Conservation (phyloP, 1,140 invertebrate genomes). For the Heliconius melpomene region DNA sequence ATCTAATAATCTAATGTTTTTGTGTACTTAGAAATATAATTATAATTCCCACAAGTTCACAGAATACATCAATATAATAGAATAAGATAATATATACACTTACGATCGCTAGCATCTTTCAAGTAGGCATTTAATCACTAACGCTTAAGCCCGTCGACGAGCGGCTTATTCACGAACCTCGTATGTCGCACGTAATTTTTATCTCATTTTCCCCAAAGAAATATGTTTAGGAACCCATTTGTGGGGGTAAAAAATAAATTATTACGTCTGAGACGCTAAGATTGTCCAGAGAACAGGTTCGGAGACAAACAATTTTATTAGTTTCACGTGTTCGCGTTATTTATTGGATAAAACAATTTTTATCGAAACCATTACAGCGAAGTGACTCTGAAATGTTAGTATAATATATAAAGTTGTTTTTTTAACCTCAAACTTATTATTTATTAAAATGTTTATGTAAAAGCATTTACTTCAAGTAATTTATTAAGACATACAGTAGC, state of each 20-base stretch:
- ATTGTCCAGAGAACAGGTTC: conserved; percentile 31
- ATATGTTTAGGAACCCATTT: conserved; percentile 30
- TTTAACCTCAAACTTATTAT: too few relatives aligned
- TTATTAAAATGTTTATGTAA: too few relatives aligned
- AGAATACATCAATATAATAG: neutral
- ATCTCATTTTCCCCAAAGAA: conserved; percentile 27
- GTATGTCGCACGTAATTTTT: conserved; percentile 28
- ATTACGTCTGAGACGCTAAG: conserved; percentile 22
- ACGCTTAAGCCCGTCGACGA: neutral
- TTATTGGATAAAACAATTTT: conserved; percentile 14
- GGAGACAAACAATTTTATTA: conserved; percentile 31
- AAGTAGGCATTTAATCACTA: conserved; percentile 7
- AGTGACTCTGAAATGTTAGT: neutral
- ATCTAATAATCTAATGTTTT: too few relatives aligned
- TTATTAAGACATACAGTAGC: too few relatives aligned
- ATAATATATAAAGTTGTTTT: too few relatives aligned
- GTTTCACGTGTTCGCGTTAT: conserved; percentile 10
- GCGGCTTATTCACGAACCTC: conserved; percentile 16
- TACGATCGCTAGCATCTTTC: neutral
- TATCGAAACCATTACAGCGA: neutral
- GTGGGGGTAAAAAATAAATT: conserved; percentile 31
- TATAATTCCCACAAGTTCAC: neutral
- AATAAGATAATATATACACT: neutral
- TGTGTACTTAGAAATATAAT: neutral
- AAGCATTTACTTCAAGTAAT: too few relatives aligned